Percentiles rank a stretch among this genome's conserved stretches.
phyloP scores from a whole-genome alignment of 2,888 invertebrate species.

The Hymenopus coronatus region DNA sequence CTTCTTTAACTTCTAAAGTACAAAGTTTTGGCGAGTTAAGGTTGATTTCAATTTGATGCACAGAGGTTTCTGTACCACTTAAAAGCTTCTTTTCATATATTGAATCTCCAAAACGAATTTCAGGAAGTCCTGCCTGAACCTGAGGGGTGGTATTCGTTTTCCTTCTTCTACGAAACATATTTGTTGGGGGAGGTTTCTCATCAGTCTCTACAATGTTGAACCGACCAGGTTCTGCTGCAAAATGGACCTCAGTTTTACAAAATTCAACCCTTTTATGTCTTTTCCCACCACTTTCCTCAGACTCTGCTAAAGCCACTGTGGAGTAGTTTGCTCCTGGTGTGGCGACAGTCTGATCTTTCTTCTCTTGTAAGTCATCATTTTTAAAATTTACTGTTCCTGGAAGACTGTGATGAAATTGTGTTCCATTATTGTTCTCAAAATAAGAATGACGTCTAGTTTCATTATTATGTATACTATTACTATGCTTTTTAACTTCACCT shows the following conservation, averaged over 20 bases:
- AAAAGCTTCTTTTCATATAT: slow-evolving; percentile 49
- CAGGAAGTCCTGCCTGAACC: slow-evolving; percentile 50
- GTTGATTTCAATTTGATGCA: background rate
- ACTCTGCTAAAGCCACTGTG: background rate
- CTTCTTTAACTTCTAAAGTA: background rate
- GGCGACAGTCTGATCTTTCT: background rate
- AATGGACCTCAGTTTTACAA: slow-evolving; percentile 85
- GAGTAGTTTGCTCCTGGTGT: background rate
- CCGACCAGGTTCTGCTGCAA: slow-evolving; percentile 79
- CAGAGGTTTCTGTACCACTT: slow-evolving; percentile 34
- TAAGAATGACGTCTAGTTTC: background rate
- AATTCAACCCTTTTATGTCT: slow-evolving; percentile 76
- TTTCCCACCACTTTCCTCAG: slow-evolving; percentile 41
- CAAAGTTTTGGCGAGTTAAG: background rate
- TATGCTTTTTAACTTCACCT: background rate
- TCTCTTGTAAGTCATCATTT: background rate
- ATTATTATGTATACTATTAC: background rate
- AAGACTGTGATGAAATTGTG: background rate
- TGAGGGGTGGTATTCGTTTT: slow-evolving; percentile 52
- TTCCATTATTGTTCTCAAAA: background rate
- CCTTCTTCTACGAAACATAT: slow-evolving; percentile 70
- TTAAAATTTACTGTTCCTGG: background rate
- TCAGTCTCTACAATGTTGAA: slow-evolving; percentile 86
- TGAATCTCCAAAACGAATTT: slow-evolving; percentile 66
- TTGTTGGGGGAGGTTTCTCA: slow-evolving; percentile 81